Percentiles rank a stretch among this genome's conserved stretches.
These are phyloP conservation scores for Pomacea maculata DNA, from an alignment of 1,140 invertebrate species.

Conservation along the genomic window DNA sequence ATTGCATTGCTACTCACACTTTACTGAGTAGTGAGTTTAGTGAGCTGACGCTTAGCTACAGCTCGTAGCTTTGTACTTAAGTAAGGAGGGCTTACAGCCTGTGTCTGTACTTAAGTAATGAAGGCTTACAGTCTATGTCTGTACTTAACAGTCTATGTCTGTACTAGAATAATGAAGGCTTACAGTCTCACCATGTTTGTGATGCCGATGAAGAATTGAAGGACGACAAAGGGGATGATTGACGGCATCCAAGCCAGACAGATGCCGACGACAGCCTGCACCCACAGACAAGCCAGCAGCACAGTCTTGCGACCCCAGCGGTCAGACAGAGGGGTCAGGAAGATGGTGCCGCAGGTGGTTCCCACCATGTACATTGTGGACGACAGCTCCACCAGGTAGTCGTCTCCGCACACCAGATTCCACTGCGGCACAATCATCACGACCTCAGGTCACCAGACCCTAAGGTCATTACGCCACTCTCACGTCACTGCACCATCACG, in stretches of 20 bases:
- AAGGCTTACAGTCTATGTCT: no score
- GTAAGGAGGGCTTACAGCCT: no score
- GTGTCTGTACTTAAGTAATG: no score
- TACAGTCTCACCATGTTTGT: conserved; percentile 56
- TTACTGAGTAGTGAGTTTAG: no score
- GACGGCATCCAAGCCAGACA: conserved; percentile 42
- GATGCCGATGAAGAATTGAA: conserved; percentile 59
- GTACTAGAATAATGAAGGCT: no score
- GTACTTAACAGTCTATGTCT: background rate
- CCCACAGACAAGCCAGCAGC: conserved; percentile 61
- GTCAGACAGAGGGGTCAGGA: conserved; percentile 83
- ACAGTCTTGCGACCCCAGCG: conserved; percentile 69
- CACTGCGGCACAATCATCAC: conserved; percentile 44
- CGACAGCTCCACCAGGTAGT: conserved; percentile 50
- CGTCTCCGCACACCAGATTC: conserved; percentile 57
- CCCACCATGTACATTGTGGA: conserved; percentile 82
- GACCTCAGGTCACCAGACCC: background rate
- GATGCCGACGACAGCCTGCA: conserved; percentile 54
- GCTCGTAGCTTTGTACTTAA: no score
- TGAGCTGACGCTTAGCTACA: no score
- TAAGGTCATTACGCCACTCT: background rate
- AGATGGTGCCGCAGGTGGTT: conserved; percentile 79
- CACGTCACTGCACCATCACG: background rate
- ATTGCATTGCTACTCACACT: no score
- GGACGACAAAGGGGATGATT: conserved; percentile 50